Evolutionary conservation across 2,113 vertebrate species (phyloP).

Genomic region (Neolamprologus modestus): DNA sequence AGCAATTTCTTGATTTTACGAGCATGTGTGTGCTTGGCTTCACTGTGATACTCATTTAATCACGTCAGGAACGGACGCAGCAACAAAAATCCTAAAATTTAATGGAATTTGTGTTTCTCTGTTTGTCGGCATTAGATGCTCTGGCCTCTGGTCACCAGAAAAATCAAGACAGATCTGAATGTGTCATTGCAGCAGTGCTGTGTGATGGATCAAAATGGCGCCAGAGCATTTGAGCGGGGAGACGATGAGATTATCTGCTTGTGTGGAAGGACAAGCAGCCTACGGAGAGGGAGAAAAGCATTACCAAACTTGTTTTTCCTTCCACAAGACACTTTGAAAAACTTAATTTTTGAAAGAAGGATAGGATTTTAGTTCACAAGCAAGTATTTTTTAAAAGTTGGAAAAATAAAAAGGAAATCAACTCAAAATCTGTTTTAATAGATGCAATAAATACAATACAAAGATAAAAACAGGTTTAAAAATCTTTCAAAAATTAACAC

Average conservation of each 20-base stretch:
- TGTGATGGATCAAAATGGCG: constrained; percentile 62
- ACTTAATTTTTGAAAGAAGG: accelerated
- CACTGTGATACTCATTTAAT: neutral
- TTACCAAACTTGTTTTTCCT: neutral
- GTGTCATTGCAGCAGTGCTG: constrained; percentile 2
- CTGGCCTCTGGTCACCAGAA: neutral
- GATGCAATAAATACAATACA: accelerated
- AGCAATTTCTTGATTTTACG: neutral
- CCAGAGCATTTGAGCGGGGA: constrained; percentile 30
- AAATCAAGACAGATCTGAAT: constrained; percentile 29
- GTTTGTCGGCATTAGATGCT: neutral
- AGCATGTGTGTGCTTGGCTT: neutral
- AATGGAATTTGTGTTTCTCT: neutral
- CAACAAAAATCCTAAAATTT: neutral
- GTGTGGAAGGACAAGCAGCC: constrained; percentile 38
- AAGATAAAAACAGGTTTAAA: neutral
- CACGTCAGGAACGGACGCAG: neutral
- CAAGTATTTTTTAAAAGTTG: neutral
- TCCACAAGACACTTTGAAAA: neutral
- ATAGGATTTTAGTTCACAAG: neutral
- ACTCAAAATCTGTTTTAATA: neutral
- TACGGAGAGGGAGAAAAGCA: neutral
- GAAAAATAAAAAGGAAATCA: neutral
- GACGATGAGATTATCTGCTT: constrained; percentile 52
- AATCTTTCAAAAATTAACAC: neutral